phyloP scores from a whole-genome alignment of 2,888 invertebrate genomes.

The Ophioninae sp. region DNA sequence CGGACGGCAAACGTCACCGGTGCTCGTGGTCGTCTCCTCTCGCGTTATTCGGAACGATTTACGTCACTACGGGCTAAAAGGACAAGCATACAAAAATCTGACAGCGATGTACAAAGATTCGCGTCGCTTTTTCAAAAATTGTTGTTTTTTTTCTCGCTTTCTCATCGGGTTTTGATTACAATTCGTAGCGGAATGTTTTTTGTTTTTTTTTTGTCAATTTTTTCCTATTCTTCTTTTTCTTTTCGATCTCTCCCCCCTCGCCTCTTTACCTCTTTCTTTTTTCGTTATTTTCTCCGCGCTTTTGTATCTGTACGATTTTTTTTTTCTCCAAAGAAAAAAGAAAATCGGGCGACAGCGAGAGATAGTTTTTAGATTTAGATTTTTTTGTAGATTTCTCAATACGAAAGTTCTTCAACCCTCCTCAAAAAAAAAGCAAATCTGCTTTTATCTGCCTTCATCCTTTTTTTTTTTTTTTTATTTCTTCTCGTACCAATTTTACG shows the following conservation, averaged over 20 bases:
- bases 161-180: conserved; percentile 58
- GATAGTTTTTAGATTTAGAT: neutral
- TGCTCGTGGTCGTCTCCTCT: neutral
- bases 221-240: conserved; percentile 25
- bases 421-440: neutral
- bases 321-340: neutral
- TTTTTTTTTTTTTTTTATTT: neutral
- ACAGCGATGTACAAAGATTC: conserved; percentile 68
- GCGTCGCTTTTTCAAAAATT: conserved; percentile 28
- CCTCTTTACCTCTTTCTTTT: neutral
- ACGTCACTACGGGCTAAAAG: conserved; percentile 50
- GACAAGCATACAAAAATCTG: conserved; percentile 70
- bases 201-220: conserved; percentile 27
- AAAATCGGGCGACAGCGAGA: neutral
- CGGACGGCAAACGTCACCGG: neutral
- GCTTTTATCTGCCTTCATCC: neutral
- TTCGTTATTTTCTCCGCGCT: neutral
- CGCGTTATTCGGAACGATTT: conserved; percentile 51
- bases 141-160: neutral
- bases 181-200: conserved; percentile 57
- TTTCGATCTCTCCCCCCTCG: neutral
- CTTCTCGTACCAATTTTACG: neutral
- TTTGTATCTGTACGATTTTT: neutral
- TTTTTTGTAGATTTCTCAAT: neutral
- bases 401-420: neutral